These are phyloP conservation scores for Sinocyclocheilus grahami DNA, from an alignment of 2,113 vertebrate genomes.

Conservation along the genomic window DNA sequence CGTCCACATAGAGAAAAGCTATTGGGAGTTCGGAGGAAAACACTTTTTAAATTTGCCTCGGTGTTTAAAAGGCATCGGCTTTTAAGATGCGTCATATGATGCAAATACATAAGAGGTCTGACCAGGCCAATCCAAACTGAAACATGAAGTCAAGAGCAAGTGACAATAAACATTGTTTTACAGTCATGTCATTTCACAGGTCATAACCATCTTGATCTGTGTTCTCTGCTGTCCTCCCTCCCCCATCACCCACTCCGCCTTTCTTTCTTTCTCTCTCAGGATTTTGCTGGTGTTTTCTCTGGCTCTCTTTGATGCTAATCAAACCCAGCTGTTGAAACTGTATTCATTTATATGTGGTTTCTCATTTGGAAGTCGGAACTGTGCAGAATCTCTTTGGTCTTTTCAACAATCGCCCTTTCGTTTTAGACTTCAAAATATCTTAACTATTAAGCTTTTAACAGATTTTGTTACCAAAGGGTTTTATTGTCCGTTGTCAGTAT, in stretches of 20 bases:
- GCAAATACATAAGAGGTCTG: neutral
- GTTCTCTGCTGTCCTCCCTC: neutral
- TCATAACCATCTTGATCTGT: conserved; percentile 9
- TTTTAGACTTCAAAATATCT: neutral
- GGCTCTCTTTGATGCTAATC: conserved; percentile 66
- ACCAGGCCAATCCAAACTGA: neutral
- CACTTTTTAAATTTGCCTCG: conserved; percentile 25
- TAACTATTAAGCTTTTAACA: neutral
- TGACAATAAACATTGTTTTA: neutral
- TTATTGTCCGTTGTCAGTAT: neutral
- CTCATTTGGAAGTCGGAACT: conserved; percentile 46
- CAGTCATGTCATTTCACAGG: neutral
- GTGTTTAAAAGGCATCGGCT: neutral
- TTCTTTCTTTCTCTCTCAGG: conserved; percentile 50
- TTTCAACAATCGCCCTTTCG: neutral
- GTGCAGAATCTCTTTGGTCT: conserved; percentile 32
- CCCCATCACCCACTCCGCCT: neutral
- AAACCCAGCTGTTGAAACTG: conserved; percentile 65
- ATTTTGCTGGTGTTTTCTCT: conserved; percentile 60
- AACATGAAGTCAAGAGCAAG: conserved; percentile 5
- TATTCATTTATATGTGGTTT: conserved; percentile 66
- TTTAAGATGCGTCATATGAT: neutral
- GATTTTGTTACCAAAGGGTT: neutral
- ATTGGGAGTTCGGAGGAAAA: conserved; percentile 12
- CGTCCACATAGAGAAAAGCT: conserved; percentile 23